phyloP scores from a whole-genome alignment of 2,113 vertebrate species.

The Campylomormyrus numenius region DNA sequence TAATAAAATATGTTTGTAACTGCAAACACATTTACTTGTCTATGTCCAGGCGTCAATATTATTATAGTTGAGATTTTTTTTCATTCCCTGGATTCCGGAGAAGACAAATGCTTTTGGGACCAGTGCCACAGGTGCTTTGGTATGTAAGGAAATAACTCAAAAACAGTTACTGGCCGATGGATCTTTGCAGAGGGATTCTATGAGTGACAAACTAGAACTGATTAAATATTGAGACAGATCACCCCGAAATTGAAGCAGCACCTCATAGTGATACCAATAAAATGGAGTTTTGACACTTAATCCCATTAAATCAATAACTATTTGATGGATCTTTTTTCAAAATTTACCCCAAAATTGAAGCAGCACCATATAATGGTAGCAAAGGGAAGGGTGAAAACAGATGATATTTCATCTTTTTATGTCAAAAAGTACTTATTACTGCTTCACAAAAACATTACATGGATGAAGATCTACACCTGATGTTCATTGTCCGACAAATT shows the following conservation, averaged over 20 bases:
- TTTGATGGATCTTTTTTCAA: neutral
- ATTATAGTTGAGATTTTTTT: neutral
- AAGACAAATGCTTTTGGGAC: neutral
- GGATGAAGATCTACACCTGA: neutral
- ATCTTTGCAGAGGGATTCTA: neutral
- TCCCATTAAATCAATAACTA: neutral
- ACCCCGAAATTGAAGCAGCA: neutral
- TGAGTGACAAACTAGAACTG: neutral
- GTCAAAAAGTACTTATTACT: neutral
- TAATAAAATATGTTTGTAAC: no score
- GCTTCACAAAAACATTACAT: neutral
- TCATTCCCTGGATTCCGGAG: neutral
- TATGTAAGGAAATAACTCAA: neutral
- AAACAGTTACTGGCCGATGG: neutral
- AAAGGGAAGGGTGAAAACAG: neutral
- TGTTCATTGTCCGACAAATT: neutral
- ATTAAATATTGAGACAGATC: neutral
- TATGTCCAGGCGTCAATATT: neutral
- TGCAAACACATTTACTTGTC: no score
- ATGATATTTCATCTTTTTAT: neutral
- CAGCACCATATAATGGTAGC: neutral
- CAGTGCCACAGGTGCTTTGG: neutral
- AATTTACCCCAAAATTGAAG: neutral
- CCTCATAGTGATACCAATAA: neutral
- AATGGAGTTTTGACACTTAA: neutral